Percentiles rank a stretch among this genome's conserved stretches.
These are phyloP conservation scores for Acrossocheilus wenchowensis DNA, from an alignment of 2,797 vertebrate species.

Conservation along the genomic window DNA sequence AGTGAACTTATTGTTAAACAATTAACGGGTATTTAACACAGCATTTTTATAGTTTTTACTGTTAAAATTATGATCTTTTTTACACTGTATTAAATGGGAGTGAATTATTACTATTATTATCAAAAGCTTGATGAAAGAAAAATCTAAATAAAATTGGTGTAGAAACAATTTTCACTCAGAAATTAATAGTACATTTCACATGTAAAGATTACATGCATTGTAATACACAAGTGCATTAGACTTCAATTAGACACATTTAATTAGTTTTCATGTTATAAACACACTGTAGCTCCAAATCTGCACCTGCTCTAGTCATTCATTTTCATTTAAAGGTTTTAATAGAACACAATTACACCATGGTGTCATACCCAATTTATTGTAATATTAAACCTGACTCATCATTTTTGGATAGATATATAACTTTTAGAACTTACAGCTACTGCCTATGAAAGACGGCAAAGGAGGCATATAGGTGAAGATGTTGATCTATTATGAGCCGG, in stretches of 20 bases:
- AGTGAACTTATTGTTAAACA: not conserved
- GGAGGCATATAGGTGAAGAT: not conserved
- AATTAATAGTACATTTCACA: not conserved
- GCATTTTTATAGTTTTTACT: not conserved
- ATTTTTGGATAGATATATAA: not conserved
- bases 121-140: not conserved
- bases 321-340: not conserved
- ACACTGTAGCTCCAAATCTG: not conserved
- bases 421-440: not conserved
- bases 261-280: not conserved
- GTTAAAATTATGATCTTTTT: not conserved
- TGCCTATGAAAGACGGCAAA: not conserved
- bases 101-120: not conserved
- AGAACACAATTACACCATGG: not conserved
- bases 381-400: not conserved
- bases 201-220: not conserved
- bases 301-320: not conserved
- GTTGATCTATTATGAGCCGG: slow-evolving; percentile 3
- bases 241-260: no score
- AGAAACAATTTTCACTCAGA: not conserved
- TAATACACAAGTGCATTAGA: no score
- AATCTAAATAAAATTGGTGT: no score
- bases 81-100: not conserved
- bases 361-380: not conserved
- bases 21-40: not conserved